Percentiles rank a stretch among this genome's conserved stretches.
Conservation (phyloP, 2,113 vertebrate genomes). For the Spea bombifrons region DNA sequence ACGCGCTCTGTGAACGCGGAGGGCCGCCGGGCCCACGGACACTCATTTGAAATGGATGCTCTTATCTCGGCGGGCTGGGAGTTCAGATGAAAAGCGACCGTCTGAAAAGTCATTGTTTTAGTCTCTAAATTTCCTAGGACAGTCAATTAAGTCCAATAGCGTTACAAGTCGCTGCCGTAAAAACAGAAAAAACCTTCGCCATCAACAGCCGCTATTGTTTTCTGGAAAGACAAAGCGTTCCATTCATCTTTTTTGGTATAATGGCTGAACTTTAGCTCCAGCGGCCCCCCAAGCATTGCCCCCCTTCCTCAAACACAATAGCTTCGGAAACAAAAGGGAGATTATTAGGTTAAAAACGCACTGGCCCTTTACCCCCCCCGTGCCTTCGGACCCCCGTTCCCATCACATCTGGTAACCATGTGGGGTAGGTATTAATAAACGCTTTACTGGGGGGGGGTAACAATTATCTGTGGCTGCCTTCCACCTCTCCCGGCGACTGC, state of each 20-base stretch:
- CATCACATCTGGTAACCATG: slow-evolving; percentile 96
- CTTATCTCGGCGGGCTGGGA: slow-evolving; percentile 17
- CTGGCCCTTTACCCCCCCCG: slow-evolving; percentile 54
- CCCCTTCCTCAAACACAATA: slow-evolving; percentile 70
- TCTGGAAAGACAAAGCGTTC: slow-evolving; percentile 74
- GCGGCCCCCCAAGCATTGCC: slow-evolving; percentile 55
- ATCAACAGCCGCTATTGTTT: slow-evolving; percentile 45
- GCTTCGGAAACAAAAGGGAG: slow-evolving; percentile 84
- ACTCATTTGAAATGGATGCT: not conserved
- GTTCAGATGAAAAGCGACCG: not conserved
- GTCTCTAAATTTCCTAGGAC: slow-evolving; percentile 23
- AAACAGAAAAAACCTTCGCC: slow-evolving; percentile 28
- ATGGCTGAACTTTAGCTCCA: slow-evolving; percentile 73
- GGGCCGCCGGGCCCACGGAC: not conserved
- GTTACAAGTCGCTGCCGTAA: slow-evolving; percentile 46
- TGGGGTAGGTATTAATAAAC: slow-evolving; percentile 93
- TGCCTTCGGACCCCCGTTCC: slow-evolving; percentile 67
- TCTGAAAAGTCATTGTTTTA: not conserved
- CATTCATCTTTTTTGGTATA: slow-evolving; percentile 69
- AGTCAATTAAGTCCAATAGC: slow-evolving; percentile 46
- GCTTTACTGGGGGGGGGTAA: slow-evolving; percentile 85
- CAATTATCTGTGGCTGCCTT: slow-evolving; percentile 86
- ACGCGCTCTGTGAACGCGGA: not conserved
- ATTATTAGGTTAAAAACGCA: slow-evolving; percentile 80
- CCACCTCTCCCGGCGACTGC: slow-evolving; percentile 63